Base-by-base conservation (phyloP, 1,140 invertebrate genomes). In the Tenebrio molitor region DNA sequence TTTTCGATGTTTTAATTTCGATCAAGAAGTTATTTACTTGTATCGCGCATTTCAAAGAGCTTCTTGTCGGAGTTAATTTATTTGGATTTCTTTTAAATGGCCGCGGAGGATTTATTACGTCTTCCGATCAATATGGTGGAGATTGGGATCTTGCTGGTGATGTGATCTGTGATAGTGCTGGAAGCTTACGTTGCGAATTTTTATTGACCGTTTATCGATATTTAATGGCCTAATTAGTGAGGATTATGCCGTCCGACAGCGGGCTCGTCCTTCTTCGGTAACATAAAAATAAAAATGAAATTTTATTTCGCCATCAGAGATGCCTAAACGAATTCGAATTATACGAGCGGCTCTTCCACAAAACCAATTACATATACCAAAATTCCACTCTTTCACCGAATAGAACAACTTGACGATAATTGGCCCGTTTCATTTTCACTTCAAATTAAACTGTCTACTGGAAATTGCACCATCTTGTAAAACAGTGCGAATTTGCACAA, bases 1-100 rank as follows among this genome's bases (percentile, higher is more conserved):
- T 58, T 58, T 58, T 58, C 23, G 29, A 25, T 23, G 23, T 29
- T 34, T 25, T 58, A 58, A 58, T 58, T 58, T 58, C 21, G 50
- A 58, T 15, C 50, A 58, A 29, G 44, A 29, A 58, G 50, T 58
- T 58, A 58, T 58, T 58, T 58, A 58, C 50, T 58, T 29, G 21
- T 58, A 58, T 58, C 50, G 21, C 50, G 50, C 50, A 58, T 58
- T 58, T 58, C 50, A 58, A 58, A 58, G 23, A 21, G 21, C 50
- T 58, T 58, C 29, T 58, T 25, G 2, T n/a, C 67, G 5, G 17
- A n/a, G 14, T 41, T 75, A 75, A 72, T 72, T 75, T 75, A 75
- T 72, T 75, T 75, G 63, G 68, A 70, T 70, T 73, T 73, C 67
- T 65, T 73, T 73, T 66, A 14, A 46, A 73, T 69, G 42, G 66